A percentile compares a stretch with the other conserved stretches of the same genome.
Conservation (phyloP, 1,140 invertebrate genomes). For the Coelopa frigida region DNA sequence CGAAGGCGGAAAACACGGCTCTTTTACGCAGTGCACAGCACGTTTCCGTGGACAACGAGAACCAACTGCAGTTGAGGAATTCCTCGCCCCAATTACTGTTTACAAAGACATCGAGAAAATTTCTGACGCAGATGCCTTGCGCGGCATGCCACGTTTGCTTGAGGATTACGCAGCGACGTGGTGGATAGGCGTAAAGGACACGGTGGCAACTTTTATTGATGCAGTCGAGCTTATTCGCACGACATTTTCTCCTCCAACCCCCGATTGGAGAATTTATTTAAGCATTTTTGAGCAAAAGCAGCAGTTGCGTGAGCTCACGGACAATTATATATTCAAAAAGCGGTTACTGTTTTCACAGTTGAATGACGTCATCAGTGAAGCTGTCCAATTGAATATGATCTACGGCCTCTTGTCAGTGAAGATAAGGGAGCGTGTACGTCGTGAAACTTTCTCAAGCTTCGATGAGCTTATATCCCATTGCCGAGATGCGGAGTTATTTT, state of each 20-base stretch:
- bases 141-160: conserved; percentile 20
- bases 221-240: conserved; percentile 5
- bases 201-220: conserved; percentile 10
- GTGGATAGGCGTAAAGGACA: conserved; percentile 20
- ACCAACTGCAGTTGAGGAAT: conserved; percentile 7
- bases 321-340: conserved; percentile 5
- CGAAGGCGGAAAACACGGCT: not conserved
- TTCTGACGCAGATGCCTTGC: conserved; percentile 17
- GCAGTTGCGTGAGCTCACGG: conserved; percentile 2
- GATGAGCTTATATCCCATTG: not conserved
- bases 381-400: conserved; percentile 4
- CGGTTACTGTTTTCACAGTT: not conserved
- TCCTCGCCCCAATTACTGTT: conserved; percentile 5
- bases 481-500: conserved; percentile 5
- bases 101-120: conserved; percentile 15
- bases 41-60: conserved; percentile 12
- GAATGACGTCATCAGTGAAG: not conserved
- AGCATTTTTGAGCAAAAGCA: conserved; percentile 14
- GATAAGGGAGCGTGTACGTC: not conserved
- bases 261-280: conserved; percentile 10
- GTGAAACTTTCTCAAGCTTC: not conserved
- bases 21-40: conserved; percentile 10
- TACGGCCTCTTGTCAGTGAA: conserved; percentile 2
- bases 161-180: conserved; percentile 19
- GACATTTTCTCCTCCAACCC: conserved; percentile 3